Evolutionary conservation across 2,113 vertebrate species (phyloP).

Genomic region (Emydura subglobosa): DNA sequence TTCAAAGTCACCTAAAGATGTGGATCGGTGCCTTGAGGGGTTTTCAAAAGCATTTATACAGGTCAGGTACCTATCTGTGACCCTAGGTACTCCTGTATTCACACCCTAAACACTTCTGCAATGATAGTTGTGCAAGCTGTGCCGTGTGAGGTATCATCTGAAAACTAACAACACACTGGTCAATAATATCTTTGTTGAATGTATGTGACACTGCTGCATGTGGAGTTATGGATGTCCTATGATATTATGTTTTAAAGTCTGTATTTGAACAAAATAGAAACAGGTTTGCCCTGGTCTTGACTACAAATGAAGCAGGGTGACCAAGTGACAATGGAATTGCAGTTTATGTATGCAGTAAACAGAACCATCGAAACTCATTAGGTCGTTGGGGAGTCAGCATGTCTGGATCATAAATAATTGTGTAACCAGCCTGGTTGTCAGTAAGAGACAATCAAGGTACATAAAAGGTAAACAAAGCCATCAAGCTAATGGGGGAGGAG

Average conservation of each 20-base stretch:
- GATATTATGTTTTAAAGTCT: neutral
- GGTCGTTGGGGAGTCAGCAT: neutral
- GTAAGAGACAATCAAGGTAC: no score
- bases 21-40: neutral
- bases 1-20: neutral
- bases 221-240: neutral
- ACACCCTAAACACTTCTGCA: neutral
- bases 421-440: no score
- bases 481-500: no score
- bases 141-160: neutral
- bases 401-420: no score
- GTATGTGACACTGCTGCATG: neutral
- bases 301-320: no score
- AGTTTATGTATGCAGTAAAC: neutral
- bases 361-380: neutral
- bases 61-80: neutral
- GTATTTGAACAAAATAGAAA: neutral
- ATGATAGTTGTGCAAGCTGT: neutral
- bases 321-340: no score
- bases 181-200: neutral
- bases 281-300: no score
- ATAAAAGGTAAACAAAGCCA: no score
- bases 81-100: neutral
- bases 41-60: neutral
- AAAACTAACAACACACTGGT: neutral